Evolutionary conservation across 2,113 vertebrate genomes (phyloP).

Genomic region (Ammospiza nelsoni): DNA sequence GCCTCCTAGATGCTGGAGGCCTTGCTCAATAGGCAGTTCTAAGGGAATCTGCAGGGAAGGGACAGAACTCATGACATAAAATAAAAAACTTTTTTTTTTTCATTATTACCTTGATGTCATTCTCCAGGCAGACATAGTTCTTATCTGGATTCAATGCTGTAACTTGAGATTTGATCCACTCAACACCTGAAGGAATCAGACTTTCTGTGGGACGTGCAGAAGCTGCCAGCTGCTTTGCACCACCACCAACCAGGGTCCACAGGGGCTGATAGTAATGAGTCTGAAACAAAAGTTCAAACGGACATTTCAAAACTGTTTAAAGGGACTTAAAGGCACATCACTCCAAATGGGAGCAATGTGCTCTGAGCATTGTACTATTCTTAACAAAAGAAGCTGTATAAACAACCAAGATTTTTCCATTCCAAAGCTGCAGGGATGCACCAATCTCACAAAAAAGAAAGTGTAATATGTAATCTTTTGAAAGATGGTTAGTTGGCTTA

Average conservation of each 20-base stretch:
- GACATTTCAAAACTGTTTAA: not conserved
- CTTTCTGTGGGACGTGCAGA: slow-evolving; percentile 83
- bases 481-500: not conserved
- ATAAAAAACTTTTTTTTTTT: not conserved
- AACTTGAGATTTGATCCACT: slow-evolving; percentile 90
- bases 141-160: slow-evolving; percentile 85
- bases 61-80: not conserved
- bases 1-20: not conserved
- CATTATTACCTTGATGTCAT: slow-evolving; percentile 79
- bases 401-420: not conserved
- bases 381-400: not conserved
- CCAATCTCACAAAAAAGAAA: not conserved
- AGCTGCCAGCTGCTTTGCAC: slow-evolving; percentile 82
- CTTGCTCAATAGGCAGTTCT: not conserved
- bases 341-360: not conserved
- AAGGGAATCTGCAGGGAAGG: not conserved
- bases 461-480: not conserved
- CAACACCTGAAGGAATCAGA: slow-evolving; percentile 87
- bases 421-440: not conserved
- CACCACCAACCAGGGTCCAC: slow-evolving; percentile 95
- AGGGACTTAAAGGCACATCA: not conserved
- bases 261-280: slow-evolving; percentile 95
- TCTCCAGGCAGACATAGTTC: slow-evolving; percentile 83
- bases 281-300: slow-evolving; percentile 60
- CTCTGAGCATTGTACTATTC: not conserved